These are phyloP conservation scores for Scrobipalpa atriplicella DNA, from an alignment of 2,888 invertebrate genomes.

Conservation along the genomic window DNA sequence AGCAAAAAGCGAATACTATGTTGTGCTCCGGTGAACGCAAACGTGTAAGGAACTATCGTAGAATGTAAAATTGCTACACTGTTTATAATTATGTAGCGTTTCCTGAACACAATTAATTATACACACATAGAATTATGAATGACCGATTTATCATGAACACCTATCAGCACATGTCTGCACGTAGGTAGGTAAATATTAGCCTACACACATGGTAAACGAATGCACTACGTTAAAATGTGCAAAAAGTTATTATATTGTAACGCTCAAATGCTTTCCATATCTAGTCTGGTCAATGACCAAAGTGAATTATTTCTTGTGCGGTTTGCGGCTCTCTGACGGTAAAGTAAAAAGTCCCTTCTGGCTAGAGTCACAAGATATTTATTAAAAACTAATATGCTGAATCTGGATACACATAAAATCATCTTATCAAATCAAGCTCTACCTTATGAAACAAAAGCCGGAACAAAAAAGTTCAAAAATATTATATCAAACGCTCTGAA, in stretches of 20 bases:
- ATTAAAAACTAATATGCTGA: not conserved
- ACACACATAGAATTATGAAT: slow-evolving; percentile 25
- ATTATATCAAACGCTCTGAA: slow-evolving; percentile 20
- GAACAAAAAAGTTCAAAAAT: not conserved
- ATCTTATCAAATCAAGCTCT: not conserved
- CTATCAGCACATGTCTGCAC: slow-evolving; percentile 6
- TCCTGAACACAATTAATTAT: slow-evolving; percentile 31
- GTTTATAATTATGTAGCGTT: slow-evolving; percentile 33
- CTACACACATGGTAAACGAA: not conserved
- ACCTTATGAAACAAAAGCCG: not conserved
- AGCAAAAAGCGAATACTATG: slow-evolving; percentile 31
- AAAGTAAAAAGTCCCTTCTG: no score
- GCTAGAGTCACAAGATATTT: no score
- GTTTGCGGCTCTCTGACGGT: no score
- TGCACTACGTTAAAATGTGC: no score
- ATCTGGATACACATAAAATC: not conserved
- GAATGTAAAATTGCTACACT: slow-evolving; percentile 30
- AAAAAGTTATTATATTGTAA: no score
- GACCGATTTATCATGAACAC: slow-evolving; percentile 22
- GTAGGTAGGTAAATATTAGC: not conserved
- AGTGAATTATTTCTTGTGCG: no score
- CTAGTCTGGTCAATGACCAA: no score
- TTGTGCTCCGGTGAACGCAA: slow-evolving; percentile 30
- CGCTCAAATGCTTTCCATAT: no score
- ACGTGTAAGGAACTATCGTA: slow-evolving; percentile 33